These are phyloP conservation scores for Portunus trituberculatus DNA, from an alignment of 1,140 invertebrate genomes.

Conservation along the genomic window DNA sequence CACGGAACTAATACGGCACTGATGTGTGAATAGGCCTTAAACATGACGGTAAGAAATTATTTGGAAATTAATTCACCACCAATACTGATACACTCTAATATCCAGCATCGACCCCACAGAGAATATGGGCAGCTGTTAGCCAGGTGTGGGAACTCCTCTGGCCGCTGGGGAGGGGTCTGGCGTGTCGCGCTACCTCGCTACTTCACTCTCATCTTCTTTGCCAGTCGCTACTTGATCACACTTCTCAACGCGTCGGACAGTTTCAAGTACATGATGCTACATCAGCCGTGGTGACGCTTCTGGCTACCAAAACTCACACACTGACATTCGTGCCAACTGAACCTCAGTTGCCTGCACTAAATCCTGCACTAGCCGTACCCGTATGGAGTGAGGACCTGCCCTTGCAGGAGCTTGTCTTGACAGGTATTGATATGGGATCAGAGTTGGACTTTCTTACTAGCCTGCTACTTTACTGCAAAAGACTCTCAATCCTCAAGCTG, in stretches of 20 bases:
- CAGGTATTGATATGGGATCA: slow-evolving; percentile 7
- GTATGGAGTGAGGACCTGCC: not conserved
- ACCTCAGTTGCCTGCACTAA: not conserved
- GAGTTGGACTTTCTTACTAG: not conserved
- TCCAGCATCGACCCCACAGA: not conserved
- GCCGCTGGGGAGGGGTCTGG: not conserved
- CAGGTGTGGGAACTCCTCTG: not conserved
- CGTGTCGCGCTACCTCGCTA: not conserved
- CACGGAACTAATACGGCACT: too few species aligned
- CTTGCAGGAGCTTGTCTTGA: not conserved
- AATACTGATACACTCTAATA: too few species aligned
- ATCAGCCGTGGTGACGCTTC: not conserved
- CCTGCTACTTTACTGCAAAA: not conserved
- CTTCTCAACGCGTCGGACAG: not conserved
- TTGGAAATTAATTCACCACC: too few species aligned
- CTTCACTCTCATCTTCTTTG: not conserved
- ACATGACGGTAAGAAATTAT: too few species aligned
- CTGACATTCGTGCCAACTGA: not conserved
- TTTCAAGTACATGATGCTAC: not conserved
- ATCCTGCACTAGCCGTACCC: not conserved
- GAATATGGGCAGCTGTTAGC: not conserved
- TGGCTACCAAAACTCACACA: not conserved
- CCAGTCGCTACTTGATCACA: not conserved
- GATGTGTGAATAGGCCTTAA: too few species aligned
- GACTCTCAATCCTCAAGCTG: not conserved